Evolutionary conservation across 2,888 invertebrate genomes (phyloP), one percentile per base, ranked within the genome.

Genomic region (Ophion slaviceki): DNA sequence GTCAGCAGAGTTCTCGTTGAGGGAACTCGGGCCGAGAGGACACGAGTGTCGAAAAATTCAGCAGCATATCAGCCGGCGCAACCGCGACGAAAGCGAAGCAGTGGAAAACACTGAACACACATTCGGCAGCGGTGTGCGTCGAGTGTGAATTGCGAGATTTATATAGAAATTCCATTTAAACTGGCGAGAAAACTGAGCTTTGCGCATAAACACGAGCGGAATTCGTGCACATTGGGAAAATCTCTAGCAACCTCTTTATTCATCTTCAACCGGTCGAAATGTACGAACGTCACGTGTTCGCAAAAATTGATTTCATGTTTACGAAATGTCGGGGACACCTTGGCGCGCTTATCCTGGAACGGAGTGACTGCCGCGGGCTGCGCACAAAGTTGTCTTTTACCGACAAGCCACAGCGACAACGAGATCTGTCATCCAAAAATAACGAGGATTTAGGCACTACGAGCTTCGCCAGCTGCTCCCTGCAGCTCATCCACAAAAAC

Each of bases 281-380:
- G 62, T 67, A 47, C 71, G 66, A 32, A 80, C 32, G 74, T 53
- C 66, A n/a, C 20, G 64, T 32, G 20, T 59, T 80, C 28, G 64
- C 24, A 91, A 91, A 93, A 92, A 92, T 91, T 93, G 92, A 92
- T 92, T 91, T 91, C 88, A 76, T 92, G 92, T 92, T 92, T 92
- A 90, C 89, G 91, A 91, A 90, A 91, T 91, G 91, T 92, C 91
- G 89, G 88, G 88, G 90, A 90, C 91, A 90, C 88, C 89, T 91
- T 89, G 89, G 90, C 90, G 89, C 86, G 85, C 74, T 80, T 32
- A 67, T 77, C 59, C 40, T 57, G 4, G 14, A 78, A 67, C 36
- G 74, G 78, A 82, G 74, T 71, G 82, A 85, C 68, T 59, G 68
- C 59, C 57, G 62, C 81, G 57, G 77, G 67, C 53, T 68, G 53